phyloP scores from a whole-genome alignment of 1,140 invertebrate genomes.

The Drosophila burlai region DNA sequence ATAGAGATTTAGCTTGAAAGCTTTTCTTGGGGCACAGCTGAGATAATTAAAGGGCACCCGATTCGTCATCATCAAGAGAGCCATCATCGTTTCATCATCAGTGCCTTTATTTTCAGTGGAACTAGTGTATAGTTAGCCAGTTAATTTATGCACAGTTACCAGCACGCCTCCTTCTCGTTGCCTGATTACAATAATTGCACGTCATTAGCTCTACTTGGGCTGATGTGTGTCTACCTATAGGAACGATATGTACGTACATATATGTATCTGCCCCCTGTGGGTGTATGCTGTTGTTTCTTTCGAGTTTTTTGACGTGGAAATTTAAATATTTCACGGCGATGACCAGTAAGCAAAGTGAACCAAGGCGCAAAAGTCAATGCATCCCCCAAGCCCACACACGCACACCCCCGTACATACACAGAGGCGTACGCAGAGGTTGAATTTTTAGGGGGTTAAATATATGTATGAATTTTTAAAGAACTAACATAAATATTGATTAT shows the following conservation, averaged over 20 bases:
- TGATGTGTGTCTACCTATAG: conserved; percentile 4
- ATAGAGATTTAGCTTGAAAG: not conserved
- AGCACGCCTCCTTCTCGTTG: conserved; percentile 31
- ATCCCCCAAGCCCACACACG: conserved; percentile 11
- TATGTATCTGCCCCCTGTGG: not conserved
- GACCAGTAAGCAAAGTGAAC: conserved; percentile 28
- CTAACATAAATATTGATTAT: too few species aligned
- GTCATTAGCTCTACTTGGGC: conserved; percentile 17
- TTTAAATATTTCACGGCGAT: conserved; percentile 37
- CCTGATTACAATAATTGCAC: conserved; percentile 55
- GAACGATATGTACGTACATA: not conserved
- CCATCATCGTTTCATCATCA: not conserved
- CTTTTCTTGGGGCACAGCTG: not conserved
- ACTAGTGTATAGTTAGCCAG: conserved; percentile 2
- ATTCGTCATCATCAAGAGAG: conserved; percentile 23
- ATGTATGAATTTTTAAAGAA: not conserved
- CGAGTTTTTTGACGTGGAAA: conserved; percentile 20
- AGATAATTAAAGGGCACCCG: conserved; percentile 30
- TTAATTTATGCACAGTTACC: conserved; percentile 48
- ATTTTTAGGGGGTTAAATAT: not conserved
- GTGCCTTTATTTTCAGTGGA: not conserved
- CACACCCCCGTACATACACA: not conserved
- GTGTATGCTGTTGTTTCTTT: conserved; percentile 14
- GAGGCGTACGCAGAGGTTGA: not conserved
- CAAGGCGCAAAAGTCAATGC: conserved; percentile 42